Base-by-base conservation (phyloP, 2,888 invertebrate genomes). In the Gasteruption jaculator region DNA sequence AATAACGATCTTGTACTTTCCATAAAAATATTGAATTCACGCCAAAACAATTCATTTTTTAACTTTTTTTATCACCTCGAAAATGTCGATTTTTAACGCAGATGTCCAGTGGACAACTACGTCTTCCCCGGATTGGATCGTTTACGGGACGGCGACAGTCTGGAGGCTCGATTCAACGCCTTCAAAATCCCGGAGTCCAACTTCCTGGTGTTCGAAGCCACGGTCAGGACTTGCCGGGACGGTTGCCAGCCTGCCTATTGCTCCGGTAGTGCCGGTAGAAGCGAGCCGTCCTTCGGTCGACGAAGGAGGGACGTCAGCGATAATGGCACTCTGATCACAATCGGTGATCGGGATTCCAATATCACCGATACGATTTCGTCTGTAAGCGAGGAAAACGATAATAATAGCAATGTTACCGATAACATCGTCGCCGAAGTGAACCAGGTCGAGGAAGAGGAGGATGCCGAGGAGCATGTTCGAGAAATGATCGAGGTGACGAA, bases 141-240 rank as follows among this genome's bases (percentile, higher is more conserved):
- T 61, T 81, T 90, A 1, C 79, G 92, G 16, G 89, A 81, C 57
- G 86, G 90, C 0, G 91, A 91, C 61, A 90, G 88, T 3, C 72
- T 93, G 38, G 91, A 92, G 74, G 91, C 92, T 0, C 79, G 91
- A 58, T 93, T 93, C 69, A 91, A 92, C 68, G 92, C 92, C 1
- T 93, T 92, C 66, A 93, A 92, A 73, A 91, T 93, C 51, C 92
- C 92, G 0, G 92, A 92, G 73, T 92, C 92, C 0, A 92, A 92
- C 71, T 91, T 91, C 76, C 73, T 93, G 54, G 90, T 92, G 1
- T 93, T 93, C 61, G 92, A 93, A 72, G 92, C 92, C 1, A 92
- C 89, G 0, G 92, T 93, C 0, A 76, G 88, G 41, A 90, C 91
- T 1, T 93, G 92, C 57, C 76, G 90, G 27, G 90, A 91, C 35